Evolutionary conservation across 2,797 vertebrate genomes (phyloP).

Genomic region (Lacerta bilineata): DNA sequence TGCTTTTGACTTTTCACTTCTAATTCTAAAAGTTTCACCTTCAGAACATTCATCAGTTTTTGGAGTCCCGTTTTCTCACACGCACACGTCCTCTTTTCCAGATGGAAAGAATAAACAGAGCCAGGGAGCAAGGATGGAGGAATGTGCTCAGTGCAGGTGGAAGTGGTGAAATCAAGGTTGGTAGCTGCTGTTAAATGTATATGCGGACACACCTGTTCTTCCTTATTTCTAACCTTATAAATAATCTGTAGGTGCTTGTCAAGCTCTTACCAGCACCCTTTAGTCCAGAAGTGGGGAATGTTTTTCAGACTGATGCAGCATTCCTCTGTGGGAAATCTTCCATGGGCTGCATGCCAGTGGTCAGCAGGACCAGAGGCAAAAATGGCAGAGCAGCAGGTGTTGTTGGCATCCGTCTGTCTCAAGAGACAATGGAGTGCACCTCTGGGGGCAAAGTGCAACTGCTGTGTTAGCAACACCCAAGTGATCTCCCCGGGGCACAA

Average conservation of each 20-base stretch:
- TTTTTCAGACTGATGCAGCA: too few relatives aligned
- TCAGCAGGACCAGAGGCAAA: too few relatives aligned
- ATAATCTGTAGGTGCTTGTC: constrained; percentile 21
- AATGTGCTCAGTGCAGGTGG: constrained; percentile 92
- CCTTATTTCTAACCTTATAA: constrained; percentile 19
- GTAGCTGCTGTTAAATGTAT: constrained; percentile 56
- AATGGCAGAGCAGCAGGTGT: too few relatives aligned
- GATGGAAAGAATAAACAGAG: constrained; percentile 95
- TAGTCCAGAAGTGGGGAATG: too few relatives aligned
- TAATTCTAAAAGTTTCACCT: not conserved
- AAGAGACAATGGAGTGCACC: too few relatives aligned
- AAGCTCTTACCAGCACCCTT: not conserved
- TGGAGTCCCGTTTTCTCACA: constrained; percentile 67
- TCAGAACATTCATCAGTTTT: not conserved
- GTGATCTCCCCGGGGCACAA: too few relatives aligned
- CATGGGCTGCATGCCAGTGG: too few relatives aligned
- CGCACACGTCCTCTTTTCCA: constrained; percentile 71
- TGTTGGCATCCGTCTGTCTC: too few relatives aligned
- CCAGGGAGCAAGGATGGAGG: constrained; percentile 97
- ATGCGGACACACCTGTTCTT: constrained; percentile 26
- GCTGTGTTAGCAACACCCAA: too few relatives aligned
- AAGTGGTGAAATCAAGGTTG: constrained; percentile 85
- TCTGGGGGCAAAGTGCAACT: too few relatives aligned
- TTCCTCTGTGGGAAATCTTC: too few relatives aligned
- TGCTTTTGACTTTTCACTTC: not conserved